Evolutionary conservation across 2,113 vertebrate genomes (phyloP), one percentile per base, ranked within the genome.

Genomic region (Ivindomyrus marchei): DNA sequence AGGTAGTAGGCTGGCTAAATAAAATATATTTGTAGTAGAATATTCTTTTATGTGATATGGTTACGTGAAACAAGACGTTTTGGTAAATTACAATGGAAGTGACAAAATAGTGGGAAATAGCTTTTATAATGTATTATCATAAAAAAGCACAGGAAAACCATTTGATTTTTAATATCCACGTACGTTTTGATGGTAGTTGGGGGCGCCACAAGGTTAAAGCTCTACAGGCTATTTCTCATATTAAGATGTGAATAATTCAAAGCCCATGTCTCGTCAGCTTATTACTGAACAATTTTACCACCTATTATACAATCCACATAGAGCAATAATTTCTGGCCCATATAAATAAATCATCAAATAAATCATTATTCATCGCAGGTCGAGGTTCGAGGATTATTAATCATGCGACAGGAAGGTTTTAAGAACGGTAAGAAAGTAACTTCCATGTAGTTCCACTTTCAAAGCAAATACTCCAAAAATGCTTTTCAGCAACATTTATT

Each of bases 181-280:
- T 7, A 11, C 31, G 85, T 45, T 56, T n/a, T 84, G 47, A 52
- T 80, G 66, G n/a, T 62, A 88, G n/a, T 84, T 85, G 88, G 74
- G 89, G 87, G 80, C n/a, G 31, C 87, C 47, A 86, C 52, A 91
- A 74, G 58, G 90, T 89, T 53, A 77, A n/a, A 15, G n/a, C 46
- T 77, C 89, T 45, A 53, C 70, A 11, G 45, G 52, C 24, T 86
- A 45, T 87, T 39, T 56, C 46, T 84, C 70, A 77, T 47, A 74
- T 46, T 89, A 39, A 42, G 53, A 24, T 21, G 42, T 90, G 88
- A 92, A 91, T 92, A 91, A 93, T 90, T 93, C 91, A 92, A 86
- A 88, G 31, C 4, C 46, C 88, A 31, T 31, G 27, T 84, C 53
- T 90, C 83, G 87, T 50, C 47, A 86, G 31, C 62, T 85, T 45